These are phyloP conservation scores for Uria lomvia DNA, from an alignment of 2,113 vertebrate genomes.

Conservation along the genomic window DNA sequence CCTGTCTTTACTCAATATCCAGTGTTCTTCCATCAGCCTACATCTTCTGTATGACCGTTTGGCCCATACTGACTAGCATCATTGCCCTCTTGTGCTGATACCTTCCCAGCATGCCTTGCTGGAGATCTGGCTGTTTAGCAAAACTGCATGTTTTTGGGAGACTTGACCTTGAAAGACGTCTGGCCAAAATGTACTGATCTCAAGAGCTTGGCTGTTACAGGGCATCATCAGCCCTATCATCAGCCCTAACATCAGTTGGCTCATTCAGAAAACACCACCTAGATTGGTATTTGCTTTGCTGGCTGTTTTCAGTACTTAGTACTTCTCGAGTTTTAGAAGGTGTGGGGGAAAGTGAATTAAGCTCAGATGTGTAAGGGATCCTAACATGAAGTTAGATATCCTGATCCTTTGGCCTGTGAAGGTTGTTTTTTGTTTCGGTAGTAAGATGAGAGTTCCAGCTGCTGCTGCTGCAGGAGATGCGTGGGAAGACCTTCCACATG, in stretches of 20 bases:
- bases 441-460: background rate
- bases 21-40: background rate
- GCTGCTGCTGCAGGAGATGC: background rate
- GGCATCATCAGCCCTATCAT: background rate
- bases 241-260: background rate
- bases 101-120: background rate
- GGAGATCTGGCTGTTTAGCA: background rate
- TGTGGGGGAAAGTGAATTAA: background rate
- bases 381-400: background rate
- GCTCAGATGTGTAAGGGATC: background rate
- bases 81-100: background rate
- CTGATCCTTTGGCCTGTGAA: background rate
- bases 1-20: background rate
- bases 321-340: background rate
- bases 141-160: background rate
- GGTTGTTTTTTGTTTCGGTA: background rate
- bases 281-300: background rate
- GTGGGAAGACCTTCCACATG: rapidly evolving
- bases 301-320: background rate
- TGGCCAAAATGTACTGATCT: background rate
- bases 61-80: background rate
- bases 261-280: background rate
- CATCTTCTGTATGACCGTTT: background rate
- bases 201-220: background rate
- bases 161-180: background rate